Conservation (phyloP, 2,888 invertebrate species). For the Itoplectis maculator region DNA sequence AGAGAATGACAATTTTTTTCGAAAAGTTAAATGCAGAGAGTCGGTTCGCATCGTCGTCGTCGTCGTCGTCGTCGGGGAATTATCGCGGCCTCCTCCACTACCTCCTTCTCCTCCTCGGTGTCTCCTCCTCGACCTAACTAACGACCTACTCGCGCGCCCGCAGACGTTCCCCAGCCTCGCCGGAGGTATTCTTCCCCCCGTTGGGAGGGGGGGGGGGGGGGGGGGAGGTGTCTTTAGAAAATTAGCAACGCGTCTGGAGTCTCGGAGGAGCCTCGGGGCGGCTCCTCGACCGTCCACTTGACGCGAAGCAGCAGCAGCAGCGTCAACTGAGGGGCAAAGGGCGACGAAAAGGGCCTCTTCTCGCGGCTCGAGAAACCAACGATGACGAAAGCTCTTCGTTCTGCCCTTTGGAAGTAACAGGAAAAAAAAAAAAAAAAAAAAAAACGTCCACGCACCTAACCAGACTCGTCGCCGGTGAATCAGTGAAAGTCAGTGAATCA, state of each 20-base stretch:
- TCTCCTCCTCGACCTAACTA: conserved; percentile 47
- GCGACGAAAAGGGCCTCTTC: conserved; percentile 32
- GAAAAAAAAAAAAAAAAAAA: too few relatives aligned
- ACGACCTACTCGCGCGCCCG: conserved; percentile 51
- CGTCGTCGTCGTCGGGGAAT: conserved; percentile 37
- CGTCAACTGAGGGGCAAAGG: conserved; percentile 8
- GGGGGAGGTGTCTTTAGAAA: conserved; percentile 62
- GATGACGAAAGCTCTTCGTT: background rate
- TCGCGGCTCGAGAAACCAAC: background rate
- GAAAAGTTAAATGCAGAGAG: background rate
- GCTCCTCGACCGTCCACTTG: conserved; percentile 36
- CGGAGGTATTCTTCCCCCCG: conserved; percentile 33
- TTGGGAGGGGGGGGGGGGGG: background rate
- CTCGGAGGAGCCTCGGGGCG: conserved; percentile 43
- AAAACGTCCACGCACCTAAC: too few relatives aligned
- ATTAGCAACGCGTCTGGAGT: conserved; percentile 58
- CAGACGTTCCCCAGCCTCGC: conserved; percentile 16
- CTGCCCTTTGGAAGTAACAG: background rate
- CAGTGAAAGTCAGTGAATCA: too few relatives aligned
- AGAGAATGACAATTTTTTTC: background rate
- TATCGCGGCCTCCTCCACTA: conserved; percentile 6
- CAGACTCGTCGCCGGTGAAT: too few relatives aligned
- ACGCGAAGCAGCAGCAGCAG: too few relatives aligned
- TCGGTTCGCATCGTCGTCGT: background rate
- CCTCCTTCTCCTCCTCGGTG: background rate